phyloP scores from a whole-genome alignment of 1,140 invertebrate species.

The Bombus difficillimus region DNA sequence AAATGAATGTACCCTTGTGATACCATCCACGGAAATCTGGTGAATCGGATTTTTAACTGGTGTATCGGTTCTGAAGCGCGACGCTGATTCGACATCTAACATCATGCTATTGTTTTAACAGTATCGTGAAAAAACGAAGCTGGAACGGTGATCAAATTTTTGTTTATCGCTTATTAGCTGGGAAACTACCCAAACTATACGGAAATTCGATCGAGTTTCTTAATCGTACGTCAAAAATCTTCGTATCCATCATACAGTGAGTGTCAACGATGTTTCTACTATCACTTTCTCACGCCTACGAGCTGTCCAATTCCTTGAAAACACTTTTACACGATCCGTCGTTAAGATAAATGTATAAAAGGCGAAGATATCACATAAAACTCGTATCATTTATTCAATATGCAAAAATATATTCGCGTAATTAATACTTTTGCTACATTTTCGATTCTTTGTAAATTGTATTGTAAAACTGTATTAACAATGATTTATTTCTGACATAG shows the following conservation, averaged over 20 bases:
- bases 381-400: neutral
- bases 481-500: neutral
- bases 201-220: neutral
- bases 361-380: no score
- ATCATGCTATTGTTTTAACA: constrained; percentile 40
- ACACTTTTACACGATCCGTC: constrained; percentile 15
- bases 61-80: neutral
- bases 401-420: neutral
- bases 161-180: constrained; percentile 29
- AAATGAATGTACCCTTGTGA: constrained; percentile 48
- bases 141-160: constrained; percentile 19
- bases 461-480: no score
- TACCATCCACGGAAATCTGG: neutral
- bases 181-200: constrained; percentile 13
- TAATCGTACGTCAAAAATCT: constrained; percentile 5
- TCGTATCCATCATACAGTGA: constrained; percentile 38
- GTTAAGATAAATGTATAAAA: neutral
- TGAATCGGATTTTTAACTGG: constrained; percentile 6
- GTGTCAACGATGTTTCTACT: constrained; percentile 24
- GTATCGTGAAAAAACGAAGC: constrained; percentile 15
- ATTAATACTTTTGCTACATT: neutral
- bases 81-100: neutral
- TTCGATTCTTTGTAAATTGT: neutral
- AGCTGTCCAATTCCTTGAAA: neutral
- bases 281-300: constrained; percentile 1